Evolutionary conservation across 2,888 invertebrate genomes (phyloP), one percentile per base, ranked within the genome.

Genomic region (Sympetrum striolatum): DNA sequence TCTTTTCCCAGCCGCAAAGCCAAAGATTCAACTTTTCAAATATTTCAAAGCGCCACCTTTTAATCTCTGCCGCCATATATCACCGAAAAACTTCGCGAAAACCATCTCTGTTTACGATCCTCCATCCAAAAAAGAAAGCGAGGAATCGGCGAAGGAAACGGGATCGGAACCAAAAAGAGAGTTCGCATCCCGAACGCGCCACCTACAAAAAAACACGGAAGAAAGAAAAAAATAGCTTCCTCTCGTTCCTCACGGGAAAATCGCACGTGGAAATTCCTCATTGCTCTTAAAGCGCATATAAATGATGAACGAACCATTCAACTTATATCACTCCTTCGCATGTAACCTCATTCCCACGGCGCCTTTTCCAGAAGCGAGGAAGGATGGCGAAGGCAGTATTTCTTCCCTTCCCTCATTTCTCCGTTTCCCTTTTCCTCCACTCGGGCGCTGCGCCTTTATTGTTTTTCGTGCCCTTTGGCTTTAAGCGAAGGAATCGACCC

Each of bases 391-490:
- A n/a, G n/a, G 25, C 25, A 25, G 81, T 81, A 48, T 81, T 81
- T 14, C 81, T 48, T 48, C 48, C 25, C 15, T 37, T 73, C 64
- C 64, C n/a, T 22, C 64, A 22, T 64, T 64, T 53, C 81, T 25
- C 25, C 31, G 25, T 58, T 14, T 73, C 31, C 82, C 53, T 31
- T 15, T 6, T 18, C 53, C 22, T 18, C 82, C 44, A n/a, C 44
- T 48, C 48, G 44, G 14, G 58, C 58, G 53, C 58, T 58, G 10
- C 58, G 82, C 58, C 82, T 82, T 82, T 82, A 82, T 82, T 82
- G 82, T 82, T 82, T 82, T 82, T 82, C 82, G 82, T 82, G 82
- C 82, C 82, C 58, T 82, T 82, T 58, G 82, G 82, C 58, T 58
- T 53, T 82, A 31, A 53, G 82, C 58, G 82, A 82, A 82, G 82